Evolutionary conservation across 2,113 vertebrate species (phyloP).

Genomic region (Cairina moschata): DNA sequence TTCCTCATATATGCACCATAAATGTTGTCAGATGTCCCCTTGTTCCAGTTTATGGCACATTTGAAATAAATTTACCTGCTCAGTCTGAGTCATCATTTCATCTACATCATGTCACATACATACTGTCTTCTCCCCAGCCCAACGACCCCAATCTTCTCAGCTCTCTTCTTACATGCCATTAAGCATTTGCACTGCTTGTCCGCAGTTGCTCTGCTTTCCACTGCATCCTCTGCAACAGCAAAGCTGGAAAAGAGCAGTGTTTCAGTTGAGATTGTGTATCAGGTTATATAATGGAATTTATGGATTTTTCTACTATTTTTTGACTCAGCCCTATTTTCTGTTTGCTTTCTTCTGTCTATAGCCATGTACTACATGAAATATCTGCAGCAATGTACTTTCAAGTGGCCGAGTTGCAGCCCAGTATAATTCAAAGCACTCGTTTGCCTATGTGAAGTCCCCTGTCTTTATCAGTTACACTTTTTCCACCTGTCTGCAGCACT

Average conservation of each 20-base stretch:
- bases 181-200: constrained; percentile 5
- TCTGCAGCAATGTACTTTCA: background rate
- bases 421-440: background rate
- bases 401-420: background rate
- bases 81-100: constrained; percentile 28
- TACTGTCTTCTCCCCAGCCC: background rate
- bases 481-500: background rate
- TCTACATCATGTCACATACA: background rate
- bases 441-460: background rate
- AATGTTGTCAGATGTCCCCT: constrained; percentile 20
- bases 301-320: background rate
- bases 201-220: background rate
- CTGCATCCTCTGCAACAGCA: background rate
- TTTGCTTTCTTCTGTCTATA: background rate
- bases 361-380: background rate
- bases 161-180: background rate
- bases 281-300: background rate
- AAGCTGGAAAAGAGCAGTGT: background rate
- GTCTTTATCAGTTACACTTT: background rate
- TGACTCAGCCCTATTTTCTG: background rate
- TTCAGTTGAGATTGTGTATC: background rate
- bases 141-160: background rate
- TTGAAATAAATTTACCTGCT: constrained; percentile 40
- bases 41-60: background rate
- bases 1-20: constrained; percentile 12